These are phyloP conservation scores for Leptinotarsa juncta DNA, from an alignment of 2,888 invertebrate species.

Conservation along the genomic window DNA sequence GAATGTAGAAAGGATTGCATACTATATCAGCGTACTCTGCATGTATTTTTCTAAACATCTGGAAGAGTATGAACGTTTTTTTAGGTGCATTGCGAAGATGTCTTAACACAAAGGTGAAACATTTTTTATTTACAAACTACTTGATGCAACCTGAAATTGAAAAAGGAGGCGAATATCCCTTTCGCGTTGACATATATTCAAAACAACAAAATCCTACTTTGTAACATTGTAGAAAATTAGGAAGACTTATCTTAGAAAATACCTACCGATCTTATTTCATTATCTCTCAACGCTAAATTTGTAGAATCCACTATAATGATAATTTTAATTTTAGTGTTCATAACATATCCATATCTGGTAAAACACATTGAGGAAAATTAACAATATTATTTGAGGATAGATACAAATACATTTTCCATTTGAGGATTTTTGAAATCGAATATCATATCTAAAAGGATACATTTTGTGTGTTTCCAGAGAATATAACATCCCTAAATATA, in stretches of 20 bases:
- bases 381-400: background rate
- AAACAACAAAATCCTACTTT: too few species aligned
- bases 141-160: too few species aligned
- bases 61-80: conserved; percentile 43
- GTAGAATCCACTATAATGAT: conserved; percentile 92
- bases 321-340: conserved; percentile 96
- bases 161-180: too few species aligned
- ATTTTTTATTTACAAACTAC: too few species aligned
- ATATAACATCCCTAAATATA: conserved; percentile 91
- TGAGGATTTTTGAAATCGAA: too few species aligned
- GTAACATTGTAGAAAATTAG: too few species aligned
- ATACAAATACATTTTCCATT: too few species aligned
- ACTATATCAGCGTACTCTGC: conserved; percentile 93
- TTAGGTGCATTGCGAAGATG: background rate
- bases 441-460: conserved; percentile 68
- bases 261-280: conserved; percentile 90
- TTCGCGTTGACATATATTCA: too few species aligned
- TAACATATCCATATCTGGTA: conserved; percentile 91
- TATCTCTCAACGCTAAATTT: conserved; percentile 88
- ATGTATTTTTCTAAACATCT: conserved; percentile 85
- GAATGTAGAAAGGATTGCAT: conserved; percentile 96
- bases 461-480: conserved; percentile 97
- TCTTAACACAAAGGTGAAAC: too few species aligned
- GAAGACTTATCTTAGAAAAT: background rate
- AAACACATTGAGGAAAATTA: conserved; percentile 27